Base-by-base conservation (phyloP, 2,888 invertebrate species). In the Cheilosia vernalis region DNA sequence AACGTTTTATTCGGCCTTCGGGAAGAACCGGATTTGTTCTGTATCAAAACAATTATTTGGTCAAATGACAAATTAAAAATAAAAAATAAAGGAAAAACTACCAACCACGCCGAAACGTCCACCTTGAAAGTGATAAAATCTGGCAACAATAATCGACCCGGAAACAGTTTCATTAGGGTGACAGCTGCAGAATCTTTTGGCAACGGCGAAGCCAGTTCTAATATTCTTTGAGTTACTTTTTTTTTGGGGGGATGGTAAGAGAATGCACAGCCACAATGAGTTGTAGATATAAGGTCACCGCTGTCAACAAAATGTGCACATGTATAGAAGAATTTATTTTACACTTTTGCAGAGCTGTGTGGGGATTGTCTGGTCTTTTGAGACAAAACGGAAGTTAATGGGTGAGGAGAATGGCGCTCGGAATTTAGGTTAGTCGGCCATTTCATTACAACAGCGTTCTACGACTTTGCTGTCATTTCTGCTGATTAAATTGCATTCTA, bases 41-140 rank as follows among this genome's bases (percentile, higher is more conserved):
- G 33, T 56, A 61, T 44, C 42, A 76, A 63, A 70, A 77, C 42
- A 76, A 40, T 76, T 51, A 64, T 70, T 77, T 70, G 49, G 69
- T 51, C 42, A 60, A 21, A 55, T 44, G 47, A 40, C 70, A 58
- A 63, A 58, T 47, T 30, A 30, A 30, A 27, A 37, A 10, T n/a
- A n/a, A n/a, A 74, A 30, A 56, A 19, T 49, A 13, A 42, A 24
- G n/a, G n/a, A 6, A 27, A 13, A 42, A 60, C n/a, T 19, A n/a
- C n/a, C 19, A 33, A 19, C 15, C 33, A 27, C 24, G 37, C 9
- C 42, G 27, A 21, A 30, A 2, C 67, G 67, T 63, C 44, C 56
- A 76, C 67, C 73, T 76, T 56, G 15, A 33, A 49, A 37, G 13
- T 27, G 47, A 61, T 64, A 58, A 69, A 51, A 67, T 61, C 47